Evolutionary conservation across 2,797 vertebrate species (phyloP).

Genomic region (Phataginus tricuspis): DNA sequence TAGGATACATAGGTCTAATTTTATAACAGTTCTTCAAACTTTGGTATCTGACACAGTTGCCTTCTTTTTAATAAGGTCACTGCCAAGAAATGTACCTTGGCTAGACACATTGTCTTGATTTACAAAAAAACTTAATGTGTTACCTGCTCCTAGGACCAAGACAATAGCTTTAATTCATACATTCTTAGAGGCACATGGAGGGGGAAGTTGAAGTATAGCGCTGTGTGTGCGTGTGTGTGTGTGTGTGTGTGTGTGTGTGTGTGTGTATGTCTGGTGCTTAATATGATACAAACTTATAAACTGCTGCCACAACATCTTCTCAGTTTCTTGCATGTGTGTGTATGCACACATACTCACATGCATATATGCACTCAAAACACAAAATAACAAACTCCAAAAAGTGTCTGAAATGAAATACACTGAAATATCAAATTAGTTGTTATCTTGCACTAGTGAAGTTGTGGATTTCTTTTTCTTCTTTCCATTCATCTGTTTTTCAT

Average conservation of each 20-base stretch:
- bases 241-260: background rate
- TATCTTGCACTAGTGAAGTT: background rate
- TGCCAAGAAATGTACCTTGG: conserved; percentile 1
- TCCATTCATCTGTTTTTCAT: background rate
- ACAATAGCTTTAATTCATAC: background rate
- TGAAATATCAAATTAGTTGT: background rate
- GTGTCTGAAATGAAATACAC: background rate
- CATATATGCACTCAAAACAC: background rate
- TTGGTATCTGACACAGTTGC: background rate
- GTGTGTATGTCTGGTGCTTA: background rate
- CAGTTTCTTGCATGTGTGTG: background rate
- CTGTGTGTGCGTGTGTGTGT: background rate
- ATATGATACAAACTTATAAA: background rate
- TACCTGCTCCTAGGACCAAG: background rate
- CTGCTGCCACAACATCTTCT: background rate
- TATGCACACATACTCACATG: background rate
- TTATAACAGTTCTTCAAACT: background rate
- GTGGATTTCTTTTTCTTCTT: background rate
- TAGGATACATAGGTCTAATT: background rate
- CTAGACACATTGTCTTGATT: background rate
- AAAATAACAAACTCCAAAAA: conserved; percentile 19
- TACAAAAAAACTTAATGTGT: background rate
- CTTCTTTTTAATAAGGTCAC: background rate
- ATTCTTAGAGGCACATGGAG: background rate
- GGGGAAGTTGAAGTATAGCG: background rate